Evolutionary conservation across 2,888 invertebrate genomes (phyloP).

Genomic region (Nomada hirtipes): DNA sequence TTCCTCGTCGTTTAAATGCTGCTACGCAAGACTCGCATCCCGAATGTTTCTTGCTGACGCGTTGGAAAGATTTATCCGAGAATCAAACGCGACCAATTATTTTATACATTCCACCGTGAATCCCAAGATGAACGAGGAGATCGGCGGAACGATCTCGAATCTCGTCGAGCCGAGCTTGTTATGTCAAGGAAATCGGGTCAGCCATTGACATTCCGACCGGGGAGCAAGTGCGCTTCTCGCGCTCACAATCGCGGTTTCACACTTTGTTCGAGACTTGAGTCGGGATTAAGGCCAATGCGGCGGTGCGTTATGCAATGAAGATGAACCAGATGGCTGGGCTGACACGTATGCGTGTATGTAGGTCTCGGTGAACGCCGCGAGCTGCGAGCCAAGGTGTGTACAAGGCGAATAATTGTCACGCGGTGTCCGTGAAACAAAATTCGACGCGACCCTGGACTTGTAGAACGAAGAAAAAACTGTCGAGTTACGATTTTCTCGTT

Average conservation of each 20-base stretch:
- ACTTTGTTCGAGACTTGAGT: slow-evolving; percentile 51
- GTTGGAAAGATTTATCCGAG: too few species aligned
- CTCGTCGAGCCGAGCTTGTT: slow-evolving; percentile 23
- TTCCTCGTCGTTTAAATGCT: too few species aligned
- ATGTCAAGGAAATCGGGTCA: slow-evolving; percentile 52
- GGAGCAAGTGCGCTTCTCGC: slow-evolving; percentile 60
- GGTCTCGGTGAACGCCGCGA: slow-evolving; percentile 8
- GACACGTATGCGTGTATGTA: slow-evolving; percentile 31
- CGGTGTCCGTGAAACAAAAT: slow-evolving; percentile 34
- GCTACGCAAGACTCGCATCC: too few species aligned
- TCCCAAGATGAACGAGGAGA: not conserved
- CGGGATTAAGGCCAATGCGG: slow-evolving; percentile 65
- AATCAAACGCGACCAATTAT: not conserved
- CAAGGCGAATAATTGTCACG: slow-evolving; percentile 42
- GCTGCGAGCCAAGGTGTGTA: slow-evolving; percentile 28
- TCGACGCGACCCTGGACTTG: slow-evolving; percentile 1
- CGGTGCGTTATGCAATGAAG: slow-evolving; percentile 65
- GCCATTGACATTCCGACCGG: slow-evolving; percentile 65
- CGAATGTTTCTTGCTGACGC: not conserved
- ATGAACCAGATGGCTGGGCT: slow-evolving; percentile 40
- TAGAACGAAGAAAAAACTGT: slow-evolving; percentile 16
- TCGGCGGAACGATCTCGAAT: slow-evolving; percentile 28
- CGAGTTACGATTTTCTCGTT: slow-evolving; percentile 30
- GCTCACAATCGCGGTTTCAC: slow-evolving; percentile 48
- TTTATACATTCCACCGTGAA: not conserved